A percentile compares a stretch with the other conserved stretches of the same genome.
Evolutionary conservation across 2,797 vertebrate species (phyloP).

Genomic region (Smutsia gigantea): DNA sequence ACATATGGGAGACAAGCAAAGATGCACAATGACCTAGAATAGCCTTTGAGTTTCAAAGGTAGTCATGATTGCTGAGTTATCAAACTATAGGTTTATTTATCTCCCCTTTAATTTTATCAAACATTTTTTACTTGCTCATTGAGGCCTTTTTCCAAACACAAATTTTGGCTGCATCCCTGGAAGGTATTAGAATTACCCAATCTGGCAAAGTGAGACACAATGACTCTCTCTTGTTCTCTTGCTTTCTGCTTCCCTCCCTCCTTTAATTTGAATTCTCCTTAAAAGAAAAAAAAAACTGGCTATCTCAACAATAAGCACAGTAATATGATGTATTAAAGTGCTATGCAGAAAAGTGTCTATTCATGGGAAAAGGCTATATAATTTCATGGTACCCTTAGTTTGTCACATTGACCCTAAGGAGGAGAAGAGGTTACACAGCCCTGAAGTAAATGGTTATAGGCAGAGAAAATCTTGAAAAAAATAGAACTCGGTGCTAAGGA

Average conservation of each 20-base stretch:
- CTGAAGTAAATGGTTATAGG: background rate
- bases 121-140: background rate
- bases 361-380: background rate
- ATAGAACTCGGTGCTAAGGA: background rate
- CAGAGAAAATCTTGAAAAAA: background rate
- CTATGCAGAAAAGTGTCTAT: background rate
- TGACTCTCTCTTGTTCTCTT: background rate
- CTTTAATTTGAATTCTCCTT: background rate
- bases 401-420: background rate
- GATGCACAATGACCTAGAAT: background rate
- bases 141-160: background rate
- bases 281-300: background rate
- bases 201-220: slow-evolving; percentile 16
- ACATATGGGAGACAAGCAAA: background rate
- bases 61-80: background rate
- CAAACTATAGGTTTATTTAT: background rate
- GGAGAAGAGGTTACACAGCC: background rate
- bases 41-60: background rate
- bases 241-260: background rate
- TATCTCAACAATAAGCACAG: background rate
- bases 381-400: background rate
- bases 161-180: background rate
- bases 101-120: background rate
- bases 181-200: background rate
- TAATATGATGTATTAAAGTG: background rate